phyloP scores from a whole-genome alignment of 2,113 vertebrate genomes.

The Myotis davidii region DNA sequence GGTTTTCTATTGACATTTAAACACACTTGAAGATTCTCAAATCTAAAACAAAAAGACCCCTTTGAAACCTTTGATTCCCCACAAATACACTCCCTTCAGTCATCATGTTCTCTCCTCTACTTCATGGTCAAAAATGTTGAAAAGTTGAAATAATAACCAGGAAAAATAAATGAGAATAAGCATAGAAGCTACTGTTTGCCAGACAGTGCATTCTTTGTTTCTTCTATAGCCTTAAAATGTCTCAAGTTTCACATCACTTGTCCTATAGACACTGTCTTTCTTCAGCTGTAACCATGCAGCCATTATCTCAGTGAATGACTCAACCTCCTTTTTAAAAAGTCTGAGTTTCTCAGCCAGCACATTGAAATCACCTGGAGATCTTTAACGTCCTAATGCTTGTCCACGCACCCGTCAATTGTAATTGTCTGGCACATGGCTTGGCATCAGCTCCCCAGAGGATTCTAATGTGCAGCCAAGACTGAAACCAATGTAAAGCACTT shows the following conservation, averaged over 20 bases:
- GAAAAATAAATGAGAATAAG: neutral
- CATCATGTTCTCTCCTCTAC: neutral
- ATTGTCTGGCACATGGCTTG: neutral
- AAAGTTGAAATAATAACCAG: conserved; percentile 14
- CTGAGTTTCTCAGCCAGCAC: neutral
- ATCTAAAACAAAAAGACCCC: neutral
- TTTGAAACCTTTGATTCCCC: neutral
- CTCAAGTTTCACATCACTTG: neutral
- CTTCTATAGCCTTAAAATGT: neutral
- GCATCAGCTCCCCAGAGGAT: neutral
- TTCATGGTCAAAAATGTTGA: neutral
- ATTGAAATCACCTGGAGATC: neutral
- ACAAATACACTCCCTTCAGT: neutral
- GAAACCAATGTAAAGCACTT: neutral
- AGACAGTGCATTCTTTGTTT: neutral
- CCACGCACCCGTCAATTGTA: neutral
- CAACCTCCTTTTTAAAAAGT: neutral
- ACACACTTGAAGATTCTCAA: neutral
- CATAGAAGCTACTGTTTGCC: neutral
- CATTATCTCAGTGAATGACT: neutral
- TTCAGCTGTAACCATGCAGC: neutral
- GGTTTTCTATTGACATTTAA: neutral
- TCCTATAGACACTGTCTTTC: neutral
- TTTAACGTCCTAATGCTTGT: neutral
- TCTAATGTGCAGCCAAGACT: neutral